Conservation (phyloP, 2,797 vertebrate genomes). For the Mormyrus proboscirostris region DNA sequence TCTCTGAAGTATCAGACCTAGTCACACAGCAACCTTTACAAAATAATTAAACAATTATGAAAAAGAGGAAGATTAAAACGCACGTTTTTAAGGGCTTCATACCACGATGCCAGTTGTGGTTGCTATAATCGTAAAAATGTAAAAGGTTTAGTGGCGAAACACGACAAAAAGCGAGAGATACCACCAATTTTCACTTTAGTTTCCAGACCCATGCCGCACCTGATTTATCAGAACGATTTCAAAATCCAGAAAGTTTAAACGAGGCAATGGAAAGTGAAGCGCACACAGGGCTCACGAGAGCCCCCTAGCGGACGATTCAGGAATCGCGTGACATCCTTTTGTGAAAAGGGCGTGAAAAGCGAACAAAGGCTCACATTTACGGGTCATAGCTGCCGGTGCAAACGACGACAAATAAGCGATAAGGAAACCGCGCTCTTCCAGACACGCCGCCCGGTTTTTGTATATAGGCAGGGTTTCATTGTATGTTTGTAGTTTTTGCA, state of each 20-base stretch:
- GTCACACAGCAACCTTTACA: not conserved
- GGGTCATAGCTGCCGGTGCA: not conserved
- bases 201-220: not conserved
- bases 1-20: not conserved
- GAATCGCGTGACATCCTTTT: not conserved
- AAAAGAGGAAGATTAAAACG: not conserved
- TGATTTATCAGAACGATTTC: not conserved
- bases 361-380: not conserved
- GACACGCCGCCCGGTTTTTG: not conserved
- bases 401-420: not conserved
- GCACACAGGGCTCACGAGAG: not conserved
- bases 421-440: not conserved
- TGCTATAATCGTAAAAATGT: not conserved
- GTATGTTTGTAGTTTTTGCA: not conserved
- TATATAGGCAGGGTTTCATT: not conserved
- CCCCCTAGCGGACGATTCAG: not conserved
- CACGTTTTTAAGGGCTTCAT: not conserved
- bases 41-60: not conserved
- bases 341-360: slow-evolving; percentile 1
- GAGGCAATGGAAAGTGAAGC: not conserved
- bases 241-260: not conserved
- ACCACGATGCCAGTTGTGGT: not conserved
- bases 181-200: not conserved
- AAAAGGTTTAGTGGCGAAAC: not conserved
- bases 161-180: not conserved